Percentiles rank a stretch among this genome's conserved stretches.
phyloP scores from a whole-genome alignment of 2,113 vertebrate species.

The Plecturocebus donacophilus region DNA sequence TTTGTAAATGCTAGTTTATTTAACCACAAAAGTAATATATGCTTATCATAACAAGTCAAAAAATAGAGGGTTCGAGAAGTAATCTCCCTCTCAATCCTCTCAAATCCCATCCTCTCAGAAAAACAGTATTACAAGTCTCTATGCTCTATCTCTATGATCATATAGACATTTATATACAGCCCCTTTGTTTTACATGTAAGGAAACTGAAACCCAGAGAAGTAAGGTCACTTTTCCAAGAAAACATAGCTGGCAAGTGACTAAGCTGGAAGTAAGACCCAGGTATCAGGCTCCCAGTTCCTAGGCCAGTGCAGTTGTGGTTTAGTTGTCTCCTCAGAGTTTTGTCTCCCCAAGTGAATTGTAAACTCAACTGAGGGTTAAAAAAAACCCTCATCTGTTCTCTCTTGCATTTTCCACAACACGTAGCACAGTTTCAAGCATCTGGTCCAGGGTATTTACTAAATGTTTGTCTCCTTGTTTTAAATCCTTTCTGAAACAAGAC shows the following conservation, averaged over 20 bases:
- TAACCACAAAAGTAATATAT: conserved; percentile 21
- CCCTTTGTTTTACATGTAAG: conserved; percentile 5
- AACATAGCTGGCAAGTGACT: not conserved
- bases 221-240: not conserved
- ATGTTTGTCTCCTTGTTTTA: conserved; percentile 73
- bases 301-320: not conserved
- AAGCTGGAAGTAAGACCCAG: not conserved
- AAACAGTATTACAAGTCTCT: not conserved
- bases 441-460: conserved; percentile 76
- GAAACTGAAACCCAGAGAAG: not conserved
- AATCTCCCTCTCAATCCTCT: not conserved
- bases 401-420: conserved; percentile 63
- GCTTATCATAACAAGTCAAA: conserved; percentile 53
- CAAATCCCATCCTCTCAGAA: not conserved
- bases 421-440: conserved; percentile 71
- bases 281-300: not conserved
- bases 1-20: conserved; percentile 51
- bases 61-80: conserved; percentile 17
- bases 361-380: conserved; percentile 1
- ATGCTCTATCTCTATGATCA: not conserved
- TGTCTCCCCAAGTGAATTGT: conserved; percentile 44
- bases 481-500: conserved; percentile 73
- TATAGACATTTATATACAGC: not conserved
- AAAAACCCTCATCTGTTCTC: conserved; percentile 29
- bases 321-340: conserved; percentile 32